These are phyloP conservation scores for Disparrhopalites patrizii DNA, from an alignment of 2,888 invertebrate species.

Conservation along the genomic window DNA sequence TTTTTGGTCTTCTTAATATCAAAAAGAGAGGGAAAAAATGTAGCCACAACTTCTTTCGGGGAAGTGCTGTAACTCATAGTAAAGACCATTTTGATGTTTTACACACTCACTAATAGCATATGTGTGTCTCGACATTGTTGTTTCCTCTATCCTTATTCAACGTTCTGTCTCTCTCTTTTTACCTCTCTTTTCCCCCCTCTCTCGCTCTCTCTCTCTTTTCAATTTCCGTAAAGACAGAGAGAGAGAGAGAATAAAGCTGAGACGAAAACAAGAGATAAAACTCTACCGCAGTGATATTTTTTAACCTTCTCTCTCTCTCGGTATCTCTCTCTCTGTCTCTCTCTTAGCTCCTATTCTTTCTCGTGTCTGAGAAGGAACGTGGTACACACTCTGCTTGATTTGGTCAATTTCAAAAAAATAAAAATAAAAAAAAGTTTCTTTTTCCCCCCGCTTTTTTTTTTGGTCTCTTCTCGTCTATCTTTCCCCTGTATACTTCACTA, in stretches of 20 bases:
- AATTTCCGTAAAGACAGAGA: neutral
- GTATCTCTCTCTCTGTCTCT: neutral
- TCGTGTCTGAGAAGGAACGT: neutral
- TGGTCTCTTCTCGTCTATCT: no score
- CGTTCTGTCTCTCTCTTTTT: neutral
- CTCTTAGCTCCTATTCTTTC: no score
- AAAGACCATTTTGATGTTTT: neutral
- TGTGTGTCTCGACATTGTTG: neutral
- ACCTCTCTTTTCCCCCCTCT: neutral
- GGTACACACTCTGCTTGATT: neutral
- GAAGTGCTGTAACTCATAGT: neutral
- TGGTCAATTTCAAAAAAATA: slow-evolving; percentile 2
- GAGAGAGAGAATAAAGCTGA: slow-evolving; percentile 22
- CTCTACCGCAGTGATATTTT: slow-evolving; percentile 16
- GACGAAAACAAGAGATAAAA: no score
- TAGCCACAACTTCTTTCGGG: neutral
- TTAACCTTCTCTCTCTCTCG: no score
- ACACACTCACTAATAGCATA: neutral
- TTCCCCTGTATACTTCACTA: no score
- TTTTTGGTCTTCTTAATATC: no score
- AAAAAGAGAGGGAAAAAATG: no score
- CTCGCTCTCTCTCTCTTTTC: neutral
- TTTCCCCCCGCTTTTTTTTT: no score
- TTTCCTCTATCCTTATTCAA: neutral
- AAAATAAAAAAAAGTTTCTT: no score